phyloP scores from a whole-genome alignment of 30 jellyfish, hydroid and myxozoan genomes.

The Turritopsis rubra region DNA sequence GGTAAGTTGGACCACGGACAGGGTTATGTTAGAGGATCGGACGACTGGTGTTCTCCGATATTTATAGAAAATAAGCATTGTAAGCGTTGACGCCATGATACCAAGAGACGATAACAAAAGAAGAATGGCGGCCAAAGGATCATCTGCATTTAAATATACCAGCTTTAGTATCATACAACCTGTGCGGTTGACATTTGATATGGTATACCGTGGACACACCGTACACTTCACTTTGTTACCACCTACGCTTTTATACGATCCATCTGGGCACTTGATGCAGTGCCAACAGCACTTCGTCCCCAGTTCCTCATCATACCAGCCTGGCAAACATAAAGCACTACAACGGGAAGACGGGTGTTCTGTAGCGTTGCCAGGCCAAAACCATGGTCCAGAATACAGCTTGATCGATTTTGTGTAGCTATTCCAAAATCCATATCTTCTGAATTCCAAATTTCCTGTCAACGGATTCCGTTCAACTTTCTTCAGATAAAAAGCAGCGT shows the following conservation, averaged over 20 bases:
- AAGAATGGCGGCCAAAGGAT: constrained; percentile 1
- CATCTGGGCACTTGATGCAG: constrained; percentile 33
- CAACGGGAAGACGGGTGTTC: constrained; percentile 35
- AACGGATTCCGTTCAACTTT: neutral
- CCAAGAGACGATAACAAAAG: constrained; percentile 28
- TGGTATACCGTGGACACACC: neutral
- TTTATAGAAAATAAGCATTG: constrained; percentile 20
- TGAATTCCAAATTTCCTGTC: constrained; percentile 27
- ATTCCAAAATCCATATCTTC: constrained; percentile 15
- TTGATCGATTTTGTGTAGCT: neutral
- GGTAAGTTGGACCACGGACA: constrained; percentile 42
- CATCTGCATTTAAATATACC: neutral
- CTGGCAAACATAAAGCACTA: constrained; percentile 19
- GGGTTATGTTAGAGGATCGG: constrained; percentile 53
- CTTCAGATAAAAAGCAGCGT: constrained; percentile 5
- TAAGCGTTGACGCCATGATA: constrained; percentile 18
- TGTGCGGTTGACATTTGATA: constrained; percentile 5
- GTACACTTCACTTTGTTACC: constrained; percentile 11
- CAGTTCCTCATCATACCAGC: neutral
- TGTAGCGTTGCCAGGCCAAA: constrained; percentile 11
- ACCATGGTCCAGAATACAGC: constrained; percentile 5
- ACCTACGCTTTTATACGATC: constrained; percentile 21
- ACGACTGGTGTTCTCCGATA: constrained; percentile 72
- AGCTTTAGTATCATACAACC: neutral
- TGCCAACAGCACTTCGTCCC: constrained; percentile 21